phyloP scores from a whole-genome alignment of 2,113 vertebrate genomes.

The Oreochromis spilurus region DNA sequence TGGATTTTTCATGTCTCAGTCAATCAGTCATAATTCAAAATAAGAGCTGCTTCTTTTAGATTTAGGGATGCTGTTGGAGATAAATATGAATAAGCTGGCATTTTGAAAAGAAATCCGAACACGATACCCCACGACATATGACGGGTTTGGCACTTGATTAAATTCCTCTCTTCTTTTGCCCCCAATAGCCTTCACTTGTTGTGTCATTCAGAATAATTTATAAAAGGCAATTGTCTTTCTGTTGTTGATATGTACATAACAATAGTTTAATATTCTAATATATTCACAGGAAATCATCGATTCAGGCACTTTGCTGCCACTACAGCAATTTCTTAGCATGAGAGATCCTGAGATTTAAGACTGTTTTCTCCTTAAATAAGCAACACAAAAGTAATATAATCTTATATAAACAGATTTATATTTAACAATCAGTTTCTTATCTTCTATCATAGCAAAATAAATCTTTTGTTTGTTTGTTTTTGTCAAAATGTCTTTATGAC shows the following conservation, averaged over 20 bases:
- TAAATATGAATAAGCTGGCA: background rate
- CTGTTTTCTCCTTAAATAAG: constrained; percentile 73
- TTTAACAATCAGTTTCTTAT: constrained; percentile 73
- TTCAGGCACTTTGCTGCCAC: constrained; percentile 71
- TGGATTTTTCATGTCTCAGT: background rate
- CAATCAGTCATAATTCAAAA: background rate
- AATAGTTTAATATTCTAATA: constrained; percentile 77
- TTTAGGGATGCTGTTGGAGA: background rate
- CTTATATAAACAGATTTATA: constrained; percentile 81
- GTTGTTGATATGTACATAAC: constrained; percentile 74
- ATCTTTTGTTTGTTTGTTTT: constrained; percentile 49
- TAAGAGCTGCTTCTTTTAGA: background rate
- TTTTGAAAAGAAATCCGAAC: constrained; percentile 10
- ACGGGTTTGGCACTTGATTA: constrained; percentile 39
- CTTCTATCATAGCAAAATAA: constrained; percentile 79
- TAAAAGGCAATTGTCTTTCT: constrained; percentile 69
- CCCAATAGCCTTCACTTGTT: constrained; percentile 53
- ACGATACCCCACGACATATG: background rate
- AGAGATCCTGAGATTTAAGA: constrained; percentile 81
- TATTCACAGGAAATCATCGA: constrained; percentile 78
- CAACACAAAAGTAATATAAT: constrained; percentile 76
- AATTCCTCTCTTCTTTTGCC: constrained; percentile 11
- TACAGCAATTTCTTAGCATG: constrained; percentile 66
- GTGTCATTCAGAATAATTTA: constrained; percentile 76
- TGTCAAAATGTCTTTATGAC: constrained; percentile 50